Evolutionary conservation across 2,113 vertebrate genomes (phyloP), one percentile per base, ranked within the genome.

Genomic region (Macaca nemestrina): DNA sequence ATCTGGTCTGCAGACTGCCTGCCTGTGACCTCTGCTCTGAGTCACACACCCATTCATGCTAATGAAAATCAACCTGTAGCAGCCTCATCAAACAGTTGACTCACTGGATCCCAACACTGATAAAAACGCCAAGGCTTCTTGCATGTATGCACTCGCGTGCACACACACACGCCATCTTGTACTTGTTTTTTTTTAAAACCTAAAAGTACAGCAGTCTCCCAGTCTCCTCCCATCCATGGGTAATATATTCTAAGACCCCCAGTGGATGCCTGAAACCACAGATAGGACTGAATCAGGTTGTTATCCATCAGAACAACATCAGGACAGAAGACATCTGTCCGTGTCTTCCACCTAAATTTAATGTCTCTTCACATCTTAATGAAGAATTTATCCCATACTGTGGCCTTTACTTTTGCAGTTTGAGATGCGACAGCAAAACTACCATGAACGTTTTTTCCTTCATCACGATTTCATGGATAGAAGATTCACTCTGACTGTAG

Each of bases 101-200:
- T 45, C 27, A 43, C 22, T 16, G 8, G 50, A 78, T 70, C 40
- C 82, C 35, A 52, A 11, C 20, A 16, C 11, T 25, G 55, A 70
- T 25, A 84, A 89, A 88, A 72, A 25, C 0, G 1, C 20, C 59
- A 57, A 12, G 5, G 11, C 8, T 90, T 43, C 50, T 25, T 85
- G 43, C 43, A 12, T 2, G 5, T 10, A 7, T 1, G 3, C 20
- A 1, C 25, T 27, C n/a, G 59, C 17, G 27, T 4, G 3, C 30
- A 16, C 35, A 79, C 1, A 50, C 4, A 38, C 22, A 40, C 10
- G 76, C 30, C 22, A n/a, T n/a, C 64, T 18, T 38, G 55, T 73
- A 6, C 40, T 64, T n/a, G 13, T 64, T 10, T 22, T 67, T 13
- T 72, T 59, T 50, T 50, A 3, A 50, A 93, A 55, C 27, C 43